Conservation (phyloP, 2,888 invertebrate genomes). For the Nasonia oneida region DNA sequence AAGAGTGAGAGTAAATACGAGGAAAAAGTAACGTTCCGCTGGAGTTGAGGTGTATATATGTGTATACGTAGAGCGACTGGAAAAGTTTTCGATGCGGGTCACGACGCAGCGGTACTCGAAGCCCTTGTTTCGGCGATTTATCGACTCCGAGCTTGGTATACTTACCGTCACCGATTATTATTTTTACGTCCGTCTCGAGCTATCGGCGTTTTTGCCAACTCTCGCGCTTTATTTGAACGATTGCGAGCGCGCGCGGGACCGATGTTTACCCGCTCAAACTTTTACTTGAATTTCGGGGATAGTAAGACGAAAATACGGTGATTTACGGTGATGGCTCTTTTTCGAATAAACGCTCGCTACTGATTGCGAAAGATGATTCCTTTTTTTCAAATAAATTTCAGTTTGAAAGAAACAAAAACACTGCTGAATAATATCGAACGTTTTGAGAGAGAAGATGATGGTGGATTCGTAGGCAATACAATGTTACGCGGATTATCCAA, state of each 20-base stretch:
- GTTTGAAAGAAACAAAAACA: no score
- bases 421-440: no score
- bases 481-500: no score
- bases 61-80: neutral
- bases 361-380: neutral
- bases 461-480: no score
- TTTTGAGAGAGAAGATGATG: no score
- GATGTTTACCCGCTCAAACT: neutral
- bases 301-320: neutral
- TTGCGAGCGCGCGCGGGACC: neutral
- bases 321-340: neutral
- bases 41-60: neutral
- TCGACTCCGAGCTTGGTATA: slow-evolving; percentile 45
- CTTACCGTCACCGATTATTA: slow-evolving; percentile 51
- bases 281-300: neutral
- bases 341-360: neutral
- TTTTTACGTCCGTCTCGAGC: slow-evolving; percentile 23
- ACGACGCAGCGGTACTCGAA: slow-evolving; percentile 46
- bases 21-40: neutral
- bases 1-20: slow-evolving; percentile 47
- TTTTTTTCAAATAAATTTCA: neutral
- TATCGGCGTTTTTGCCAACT: slow-evolving; percentile 7
- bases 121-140: slow-evolving; percentile 55
- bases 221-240: slow-evolving; percentile 21
- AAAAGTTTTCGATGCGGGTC: slow-evolving; percentile 55